A percentile compares a stretch with the other conserved stretches of the same genome.
phyloP scores from a whole-genome alignment of 23 tunicate genomes.

The Trididemnum miniatum region DNA sequence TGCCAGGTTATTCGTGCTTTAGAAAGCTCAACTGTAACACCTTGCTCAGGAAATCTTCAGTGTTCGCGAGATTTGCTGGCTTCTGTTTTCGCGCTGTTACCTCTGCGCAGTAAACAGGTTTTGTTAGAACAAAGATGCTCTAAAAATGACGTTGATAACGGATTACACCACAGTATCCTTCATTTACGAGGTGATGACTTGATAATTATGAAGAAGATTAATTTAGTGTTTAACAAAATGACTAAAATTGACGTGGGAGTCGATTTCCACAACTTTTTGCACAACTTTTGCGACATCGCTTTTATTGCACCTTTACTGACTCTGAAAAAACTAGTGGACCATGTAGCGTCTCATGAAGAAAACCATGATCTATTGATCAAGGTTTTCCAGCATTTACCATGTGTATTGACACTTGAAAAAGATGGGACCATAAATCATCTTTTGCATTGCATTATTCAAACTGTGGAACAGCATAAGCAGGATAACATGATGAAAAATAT shows the following conservation, averaged over 20 bases:
- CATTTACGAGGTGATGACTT: neutral
- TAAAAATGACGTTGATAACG: no score
- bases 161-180: no score
- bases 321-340: constrained; percentile 39
- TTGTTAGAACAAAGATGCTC: neutral
- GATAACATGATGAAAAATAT: neutral
- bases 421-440: neutral
- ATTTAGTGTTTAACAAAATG: constrained; percentile 20
- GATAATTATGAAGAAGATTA: neutral
- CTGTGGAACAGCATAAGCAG: neutral
- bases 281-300: constrained; percentile 24
- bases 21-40: neutral
- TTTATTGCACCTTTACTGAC: constrained; percentile 24
- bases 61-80: neutral
- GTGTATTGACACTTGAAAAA: neutral
- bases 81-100: neutral
- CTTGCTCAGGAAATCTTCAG: neutral
- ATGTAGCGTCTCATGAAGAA: constrained; percentile 24
- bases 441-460: neutral
- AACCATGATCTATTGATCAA: constrained; percentile 18
- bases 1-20: neutral
- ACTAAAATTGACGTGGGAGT: neutral
- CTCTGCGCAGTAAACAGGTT: neutral
- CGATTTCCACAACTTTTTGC: neutral
- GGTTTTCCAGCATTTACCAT: neutral